Percentiles rank a stretch among this genome's conserved stretches.
phyloP scores from a whole-genome alignment of 2,888 invertebrate genomes.

The Gastrophysa polygoni region DNA sequence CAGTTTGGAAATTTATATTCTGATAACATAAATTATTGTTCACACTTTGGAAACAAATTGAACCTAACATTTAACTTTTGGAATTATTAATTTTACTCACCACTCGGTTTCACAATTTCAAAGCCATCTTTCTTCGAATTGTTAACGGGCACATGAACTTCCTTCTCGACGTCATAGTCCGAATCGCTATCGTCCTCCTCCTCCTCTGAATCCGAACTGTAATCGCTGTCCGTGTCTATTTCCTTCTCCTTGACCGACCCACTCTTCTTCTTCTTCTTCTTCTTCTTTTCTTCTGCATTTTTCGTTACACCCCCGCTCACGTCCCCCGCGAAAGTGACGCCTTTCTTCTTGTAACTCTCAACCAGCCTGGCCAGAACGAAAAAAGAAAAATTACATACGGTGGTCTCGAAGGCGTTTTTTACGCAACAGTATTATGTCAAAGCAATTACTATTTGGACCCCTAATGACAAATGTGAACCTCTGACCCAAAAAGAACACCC shows the following conservation, averaged over 20 bases:
- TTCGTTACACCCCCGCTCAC: conserved; percentile 48
- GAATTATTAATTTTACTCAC: too few species aligned
- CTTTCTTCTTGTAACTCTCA: conserved; percentile 74
- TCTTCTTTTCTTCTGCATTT: conserved; percentile 30
- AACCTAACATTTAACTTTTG: too few species aligned
- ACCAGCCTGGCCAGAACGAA: conserved; percentile 85
- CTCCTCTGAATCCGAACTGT: conserved; percentile 50
- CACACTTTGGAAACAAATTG: too few species aligned
- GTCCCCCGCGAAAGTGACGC: conserved; percentile 60
- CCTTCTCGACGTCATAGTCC: conserved; percentile 61
- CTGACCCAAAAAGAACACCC: too few species aligned
- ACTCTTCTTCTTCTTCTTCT: conserved; percentile 33
- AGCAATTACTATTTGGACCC: too few species aligned
- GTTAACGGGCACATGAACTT: conserved; percentile 47
- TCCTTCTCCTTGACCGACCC: too few species aligned
- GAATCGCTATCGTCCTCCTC: conserved; percentile 48
- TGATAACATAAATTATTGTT: too few species aligned
- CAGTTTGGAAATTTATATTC: too few species aligned
- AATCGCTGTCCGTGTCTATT: conserved; percentile 50
- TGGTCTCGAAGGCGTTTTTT: too few species aligned
- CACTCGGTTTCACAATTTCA: conserved; percentile 66
- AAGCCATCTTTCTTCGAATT: conserved; percentile 65
- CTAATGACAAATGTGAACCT: too few species aligned
- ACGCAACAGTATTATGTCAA: too few species aligned
- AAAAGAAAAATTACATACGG: too few species aligned